A percentile compares a stretch with the other conserved stretches of the same genome.
Evolutionary conservation across 2,888 invertebrate species (phyloP).

Genomic region (Agriopis marginaria): DNA sequence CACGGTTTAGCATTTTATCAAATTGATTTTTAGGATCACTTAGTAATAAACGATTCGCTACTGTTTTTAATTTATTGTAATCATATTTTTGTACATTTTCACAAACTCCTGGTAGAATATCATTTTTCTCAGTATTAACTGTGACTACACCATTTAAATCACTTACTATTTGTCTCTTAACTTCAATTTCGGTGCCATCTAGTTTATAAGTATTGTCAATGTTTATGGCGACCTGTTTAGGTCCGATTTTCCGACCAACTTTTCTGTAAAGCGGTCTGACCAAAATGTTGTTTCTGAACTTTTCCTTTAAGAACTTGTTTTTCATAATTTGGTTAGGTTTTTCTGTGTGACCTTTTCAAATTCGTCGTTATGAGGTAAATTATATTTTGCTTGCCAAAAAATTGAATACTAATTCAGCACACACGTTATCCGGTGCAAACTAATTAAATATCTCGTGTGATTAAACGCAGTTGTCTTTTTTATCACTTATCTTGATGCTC

Average conservation of each 20-base stretch:
- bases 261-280: slow-evolving; percentile 76
- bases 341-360: background rate
- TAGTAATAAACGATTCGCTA: slow-evolving; percentile 6
- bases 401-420: background rate
- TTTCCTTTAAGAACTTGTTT: slow-evolving; percentile 53
- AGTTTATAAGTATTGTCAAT: slow-evolving; percentile 64
- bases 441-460: too few species aligned
- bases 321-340: slow-evolving; percentile 47
- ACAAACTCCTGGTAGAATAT: slow-evolving; percentile 56
- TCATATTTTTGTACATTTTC: slow-evolving; percentile 38
- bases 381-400: background rate
- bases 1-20: slow-evolving; percentile 42
- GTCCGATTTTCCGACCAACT: slow-evolving; percentile 59
- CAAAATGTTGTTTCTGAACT: slow-evolving; percentile 67
- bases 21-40: slow-evolving; percentile 31
- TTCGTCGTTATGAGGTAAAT: background rate
- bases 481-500: too few species aligned
- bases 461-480: too few species aligned
- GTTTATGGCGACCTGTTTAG: slow-evolving; percentile 55
- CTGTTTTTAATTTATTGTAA: slow-evolving; percentile 30
- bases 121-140: slow-evolving; percentile 49
- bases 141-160: slow-evolving; percentile 44
- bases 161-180: slow-evolving; percentile 57
- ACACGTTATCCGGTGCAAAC: too few species aligned
- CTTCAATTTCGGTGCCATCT: slow-evolving; percentile 65